These are phyloP conservation scores for Todiramphus chloris DNA, from an alignment of 2,113 vertebrate genomes.

Conservation along the genomic window DNA sequence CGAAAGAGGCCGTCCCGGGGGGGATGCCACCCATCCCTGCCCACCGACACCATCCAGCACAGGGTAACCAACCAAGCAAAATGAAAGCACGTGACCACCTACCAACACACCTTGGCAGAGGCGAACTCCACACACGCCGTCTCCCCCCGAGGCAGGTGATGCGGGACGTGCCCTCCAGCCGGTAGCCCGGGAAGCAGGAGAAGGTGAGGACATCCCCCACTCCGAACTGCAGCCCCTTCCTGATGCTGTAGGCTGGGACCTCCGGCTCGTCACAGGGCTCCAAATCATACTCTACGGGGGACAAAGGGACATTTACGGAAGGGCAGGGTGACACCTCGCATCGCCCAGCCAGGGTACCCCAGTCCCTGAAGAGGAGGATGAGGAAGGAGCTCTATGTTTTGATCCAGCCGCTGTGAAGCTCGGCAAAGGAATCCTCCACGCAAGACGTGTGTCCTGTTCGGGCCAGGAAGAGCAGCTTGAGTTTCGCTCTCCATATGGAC, in stretches of 20 bases:
- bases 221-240: conserved; percentile 92
- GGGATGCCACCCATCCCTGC: neutral
- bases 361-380: rapidly evolving
- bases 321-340: rapidly evolving
- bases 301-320: rapidly evolving
- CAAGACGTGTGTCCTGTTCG: rapidly evolving
- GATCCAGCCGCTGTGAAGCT: neutral
- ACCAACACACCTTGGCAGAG: conserved; percentile 99
- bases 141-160: conserved; percentile 97
- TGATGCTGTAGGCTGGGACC: conserved; percentile 91
- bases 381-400: neutral
- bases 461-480: neutral
- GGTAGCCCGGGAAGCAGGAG: conserved; percentile 97
- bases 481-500: rapidly evolving
- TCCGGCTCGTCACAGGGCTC: conserved; percentile 96
- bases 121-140: conserved; percentile 97
- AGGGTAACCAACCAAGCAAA: conserved; percentile 76
- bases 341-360: rapidly evolving
- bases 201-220: conserved; percentile 93
- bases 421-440: neutral
- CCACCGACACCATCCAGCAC: neutral
- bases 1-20: neutral
- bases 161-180: conserved; percentile 90
- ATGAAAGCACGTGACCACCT: conserved; percentile 98
- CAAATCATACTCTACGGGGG: conserved; percentile 88